Evolutionary conservation across 2,113 vertebrate genomes (phyloP), one percentile per base, ranked within the genome.

Genomic region (Nibea albiflora): DNA sequence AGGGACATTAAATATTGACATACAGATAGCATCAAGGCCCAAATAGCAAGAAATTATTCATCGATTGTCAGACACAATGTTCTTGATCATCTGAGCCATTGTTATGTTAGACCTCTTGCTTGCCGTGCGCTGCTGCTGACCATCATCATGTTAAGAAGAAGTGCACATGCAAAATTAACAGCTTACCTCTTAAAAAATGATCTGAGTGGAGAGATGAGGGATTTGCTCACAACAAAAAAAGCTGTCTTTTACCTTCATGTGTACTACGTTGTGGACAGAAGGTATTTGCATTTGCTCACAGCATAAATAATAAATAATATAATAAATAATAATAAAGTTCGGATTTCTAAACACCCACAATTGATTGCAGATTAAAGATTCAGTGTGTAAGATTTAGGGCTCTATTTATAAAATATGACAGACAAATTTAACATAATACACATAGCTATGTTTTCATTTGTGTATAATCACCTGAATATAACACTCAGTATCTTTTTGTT

Each of bases 1-100:
- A 83, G 67, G 47, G 35, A 80, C 80, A 86, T 90, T 68, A 85
- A 87, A 89, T 83, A 85, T 87, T 90, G 74, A 88, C 49, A 76
- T 65, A 64, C 44, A 53, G 74, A 73, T 77, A 66, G 66, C 85
- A 73, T 76, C 67, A 56, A 61, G 53, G 64, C 42, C 76, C 70
- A 78, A 61, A 83, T 60, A 28, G 54, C 46, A 10, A 61, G 80
- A 79, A 88, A 83, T 81, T 70, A 90, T 90, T 89, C 71, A 78
- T 80, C 35, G 60, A 83, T 85, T 87, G 73, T 80, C 85, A 81
- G 57, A 81, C 67, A 19, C 4, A 4, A 31, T 83, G 68, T 58
- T 87, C 90, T 89, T 81, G 68, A 83, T 84, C 63, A 77, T 83
- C 28, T 44, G 50, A 64, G 70, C 28, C 26, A 17, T 50, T 84